Conservation (phyloP, 2,888 invertebrate species). For the Xestia rhomboidea region DNA sequence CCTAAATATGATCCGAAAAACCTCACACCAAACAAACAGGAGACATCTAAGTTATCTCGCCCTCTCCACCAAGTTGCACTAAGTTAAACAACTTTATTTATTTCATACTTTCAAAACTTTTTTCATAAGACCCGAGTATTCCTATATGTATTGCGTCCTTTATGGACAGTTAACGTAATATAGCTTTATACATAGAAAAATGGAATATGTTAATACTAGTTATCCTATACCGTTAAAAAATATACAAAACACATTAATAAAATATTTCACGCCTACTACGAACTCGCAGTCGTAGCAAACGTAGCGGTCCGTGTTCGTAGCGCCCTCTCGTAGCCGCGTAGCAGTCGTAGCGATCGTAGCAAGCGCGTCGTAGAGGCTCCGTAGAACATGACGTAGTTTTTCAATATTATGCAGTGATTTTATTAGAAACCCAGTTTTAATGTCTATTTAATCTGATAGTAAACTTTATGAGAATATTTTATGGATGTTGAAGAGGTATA, state of each 20-base stretch:
- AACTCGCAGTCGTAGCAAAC: conserved; percentile 15
- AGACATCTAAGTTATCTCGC: background rate
- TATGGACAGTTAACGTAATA: background rate
- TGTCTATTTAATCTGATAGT: background rate
- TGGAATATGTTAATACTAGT: background rate
- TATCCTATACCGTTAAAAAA: background rate
- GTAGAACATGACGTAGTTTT: background rate
- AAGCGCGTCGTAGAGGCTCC: conserved; percentile 31
- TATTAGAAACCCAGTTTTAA: background rate
- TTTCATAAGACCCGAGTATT: background rate
- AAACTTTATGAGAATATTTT: background rate
- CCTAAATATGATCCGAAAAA: background rate
- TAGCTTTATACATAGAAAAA: background rate
- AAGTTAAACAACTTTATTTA: conserved; percentile 10
- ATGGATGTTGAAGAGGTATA: background rate
- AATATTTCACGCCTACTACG: background rate
- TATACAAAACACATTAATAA: background rate
- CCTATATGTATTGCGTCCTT: conserved; percentile 1
- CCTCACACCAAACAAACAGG: background rate
- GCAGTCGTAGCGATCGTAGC: conserved; percentile 41
- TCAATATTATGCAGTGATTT: conserved; percentile 8
- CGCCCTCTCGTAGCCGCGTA: conserved; percentile 16
- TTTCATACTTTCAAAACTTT: conserved; percentile 17
- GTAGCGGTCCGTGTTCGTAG: conserved; percentile 34
- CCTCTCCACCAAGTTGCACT: background rate